Evolutionary conservation across 2,797 vertebrate genomes (phyloP).

Genomic region (Hapalemur alaotrensis): DNA sequence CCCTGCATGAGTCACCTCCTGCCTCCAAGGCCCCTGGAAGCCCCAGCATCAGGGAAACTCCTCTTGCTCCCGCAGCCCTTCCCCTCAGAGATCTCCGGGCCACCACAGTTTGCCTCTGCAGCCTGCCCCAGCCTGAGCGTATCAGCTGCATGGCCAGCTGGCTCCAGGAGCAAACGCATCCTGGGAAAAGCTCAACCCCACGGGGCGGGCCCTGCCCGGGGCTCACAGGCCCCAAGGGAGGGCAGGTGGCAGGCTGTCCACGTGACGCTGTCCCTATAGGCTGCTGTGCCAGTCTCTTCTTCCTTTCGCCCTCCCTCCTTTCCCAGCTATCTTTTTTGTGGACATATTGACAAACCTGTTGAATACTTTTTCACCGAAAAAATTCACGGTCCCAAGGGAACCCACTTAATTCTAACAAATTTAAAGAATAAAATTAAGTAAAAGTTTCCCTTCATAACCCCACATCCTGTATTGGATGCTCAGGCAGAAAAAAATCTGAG

Average conservation of each 20-base stretch:
- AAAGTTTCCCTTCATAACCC: not conserved
- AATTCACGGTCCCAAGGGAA: not conserved
- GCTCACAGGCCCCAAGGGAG: not conserved
- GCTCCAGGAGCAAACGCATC: not conserved
- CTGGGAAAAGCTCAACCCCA: not conserved
- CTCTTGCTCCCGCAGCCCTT: not conserved
- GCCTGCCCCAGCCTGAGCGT: not conserved
- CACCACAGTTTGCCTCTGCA: not conserved
- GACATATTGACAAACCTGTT: not conserved
- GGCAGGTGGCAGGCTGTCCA: not conserved
- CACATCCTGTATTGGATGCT: not conserved
- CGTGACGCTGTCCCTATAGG: accelerated
- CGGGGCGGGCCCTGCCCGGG: not conserved
- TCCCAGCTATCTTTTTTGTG: not conserved
- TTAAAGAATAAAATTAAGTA: not conserved
- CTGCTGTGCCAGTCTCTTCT: not conserved
- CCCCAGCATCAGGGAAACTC: not conserved
- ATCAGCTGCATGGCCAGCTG: not conserved
- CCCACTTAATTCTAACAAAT: not conserved
- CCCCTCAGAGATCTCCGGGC: not conserved
- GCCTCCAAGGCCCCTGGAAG: not conserved
- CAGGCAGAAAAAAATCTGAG: not conserved
- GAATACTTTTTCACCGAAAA: not conserved
- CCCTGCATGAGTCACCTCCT: not conserved
- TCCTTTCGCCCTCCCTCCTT: not conserved